phyloP scores from a whole-genome alignment of 1,140 invertebrate genomes.

The Drosophila guanche region DNA sequence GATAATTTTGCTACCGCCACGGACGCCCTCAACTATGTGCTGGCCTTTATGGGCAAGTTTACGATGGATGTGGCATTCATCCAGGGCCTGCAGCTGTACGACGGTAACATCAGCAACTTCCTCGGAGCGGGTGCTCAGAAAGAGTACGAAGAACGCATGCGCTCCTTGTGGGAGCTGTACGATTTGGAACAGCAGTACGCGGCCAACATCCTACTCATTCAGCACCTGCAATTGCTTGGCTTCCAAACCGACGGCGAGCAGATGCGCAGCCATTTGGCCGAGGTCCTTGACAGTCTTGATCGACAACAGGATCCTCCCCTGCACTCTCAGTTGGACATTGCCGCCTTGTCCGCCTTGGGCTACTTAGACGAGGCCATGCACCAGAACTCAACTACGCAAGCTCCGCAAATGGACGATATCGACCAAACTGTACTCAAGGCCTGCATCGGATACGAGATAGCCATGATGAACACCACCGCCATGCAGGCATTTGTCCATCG shows the following conservation, averaged over 20 bases:
- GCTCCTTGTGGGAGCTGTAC: slow-evolving; percentile 73
- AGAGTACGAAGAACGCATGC: slow-evolving; percentile 68
- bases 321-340: background rate
- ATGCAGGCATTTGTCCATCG: slow-evolving; percentile 74
- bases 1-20: slow-evolving; percentile 46
- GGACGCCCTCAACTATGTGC: slow-evolving; percentile 57
- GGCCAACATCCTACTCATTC: slow-evolving; percentile 54
- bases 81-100: slow-evolving; percentile 64
- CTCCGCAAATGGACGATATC: background rate
- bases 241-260: slow-evolving; percentile 37
- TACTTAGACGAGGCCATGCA: no score
- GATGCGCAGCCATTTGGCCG: slow-evolving; percentile 36
- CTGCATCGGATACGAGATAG: slow-evolving; percentile 31
- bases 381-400: no score
- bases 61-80: slow-evolving; percentile 77
- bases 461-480: slow-evolving; percentile 67
- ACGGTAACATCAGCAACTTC: slow-evolving; percentile 57
- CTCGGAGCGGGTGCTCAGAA: slow-evolving; percentile 62
- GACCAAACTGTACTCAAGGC: slow-evolving; percentile 28
- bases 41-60: slow-evolving; percentile 67
- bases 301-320: slow-evolving; percentile 1
- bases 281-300: slow-evolving; percentile 50
- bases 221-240: slow-evolving; percentile 48
- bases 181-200: slow-evolving; percentile 65
- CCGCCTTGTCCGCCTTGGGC: background rate